A percentile compares a stretch with the other conserved stretches of the same genome.
phyloP scores from a whole-genome alignment of 1,140 invertebrate species.

The Nixonia krombeini region DNA sequence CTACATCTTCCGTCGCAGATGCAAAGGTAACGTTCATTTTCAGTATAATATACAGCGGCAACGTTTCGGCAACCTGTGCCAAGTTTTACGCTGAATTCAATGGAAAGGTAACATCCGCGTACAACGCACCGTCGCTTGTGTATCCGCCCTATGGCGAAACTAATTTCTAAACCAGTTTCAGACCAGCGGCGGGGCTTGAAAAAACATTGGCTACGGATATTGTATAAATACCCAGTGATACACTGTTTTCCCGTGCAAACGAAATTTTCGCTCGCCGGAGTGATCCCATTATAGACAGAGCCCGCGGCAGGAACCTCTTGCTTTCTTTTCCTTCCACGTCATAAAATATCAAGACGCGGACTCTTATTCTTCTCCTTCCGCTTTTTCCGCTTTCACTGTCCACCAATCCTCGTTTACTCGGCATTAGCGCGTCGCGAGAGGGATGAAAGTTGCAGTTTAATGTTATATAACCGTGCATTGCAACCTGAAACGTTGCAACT shows the following conservation, averaged over 20 bases:
- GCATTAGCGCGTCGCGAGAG: conserved; percentile 3
- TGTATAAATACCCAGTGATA: conserved; percentile 19
- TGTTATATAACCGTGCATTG: conserved; percentile 11
- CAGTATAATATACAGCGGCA: too few relatives aligned
- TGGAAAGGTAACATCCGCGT: too few relatives aligned
- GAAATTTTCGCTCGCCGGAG: conserved; percentile 25
- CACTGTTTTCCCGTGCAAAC: conserved; percentile 25
- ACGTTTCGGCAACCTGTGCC: too few relatives aligned
- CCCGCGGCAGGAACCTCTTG: conserved; percentile 5
- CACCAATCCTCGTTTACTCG: conserved; percentile 21
- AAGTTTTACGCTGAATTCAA: too few relatives aligned
- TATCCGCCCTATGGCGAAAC: too few relatives aligned
- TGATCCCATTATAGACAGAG: conserved; percentile 16
- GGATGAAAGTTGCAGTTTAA: conserved; percentile 4
- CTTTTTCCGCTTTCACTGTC: conserved; percentile 12
- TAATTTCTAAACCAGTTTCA: too few relatives aligned
- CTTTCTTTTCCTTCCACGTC: conserved; percentile 19
- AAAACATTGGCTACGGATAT: conserved; percentile 16
- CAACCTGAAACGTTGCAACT: not conserved
- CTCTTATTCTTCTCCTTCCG: conserved; percentile 5
- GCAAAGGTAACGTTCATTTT: not conserved
- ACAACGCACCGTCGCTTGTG: too few relatives aligned
- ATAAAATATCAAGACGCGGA: conserved; percentile 27
- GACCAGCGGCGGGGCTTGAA: too few relatives aligned
- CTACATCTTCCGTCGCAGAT: too few relatives aligned